Base-by-base conservation (phyloP, 2,888 invertebrate species). In the Noctua fimbriata region DNA sequence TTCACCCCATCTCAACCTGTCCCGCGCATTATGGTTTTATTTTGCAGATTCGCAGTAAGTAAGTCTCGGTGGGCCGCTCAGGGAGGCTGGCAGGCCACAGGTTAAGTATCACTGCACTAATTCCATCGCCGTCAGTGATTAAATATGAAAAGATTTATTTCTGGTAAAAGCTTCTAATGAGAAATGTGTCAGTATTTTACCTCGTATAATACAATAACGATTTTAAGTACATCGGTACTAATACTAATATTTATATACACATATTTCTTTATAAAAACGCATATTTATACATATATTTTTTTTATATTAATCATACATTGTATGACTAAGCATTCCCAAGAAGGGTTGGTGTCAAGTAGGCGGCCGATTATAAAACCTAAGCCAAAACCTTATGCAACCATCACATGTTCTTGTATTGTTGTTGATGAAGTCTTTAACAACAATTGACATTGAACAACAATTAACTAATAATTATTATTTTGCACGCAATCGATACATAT, bases 1-100 rank as follows among this genome's bases (percentile, higher is more conserved):
- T 86, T 65, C 47, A 65, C 74, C 78, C 78, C 52, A 74, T 86
- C 71, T 74, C 78, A 86, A 86, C 44, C 65, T 78, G 78, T 69
- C 67, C 44, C 36, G 28, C 67, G 65, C 65, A 66, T 78, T 86
- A 86, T 84, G 83, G 82, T 84, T 84, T 84, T 82, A 86, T 84
- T 82, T 84, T 65, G 67, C 65, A 78, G 83, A 84, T 78, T 77
- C 44, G 24, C 70, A 65, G 70, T 71, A 73, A 84, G 81, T 84
- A 73, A 77, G 70, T 67, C 65, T 86, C 82, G 12, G 52, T 12
- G 70, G 73, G 76, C 60, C n/a, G 63, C 44, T 76, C 52, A 21
- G 63, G 63, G 63, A 79, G 28, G 71, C 49, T 52, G 28, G 60
- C 47, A 41, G 55, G n/a, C 52, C 36, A 36, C 28, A 75, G 67